phyloP scores from a whole-genome alignment of 2,113 vertebrate species.

The Amphiprion ocellaris region DNA sequence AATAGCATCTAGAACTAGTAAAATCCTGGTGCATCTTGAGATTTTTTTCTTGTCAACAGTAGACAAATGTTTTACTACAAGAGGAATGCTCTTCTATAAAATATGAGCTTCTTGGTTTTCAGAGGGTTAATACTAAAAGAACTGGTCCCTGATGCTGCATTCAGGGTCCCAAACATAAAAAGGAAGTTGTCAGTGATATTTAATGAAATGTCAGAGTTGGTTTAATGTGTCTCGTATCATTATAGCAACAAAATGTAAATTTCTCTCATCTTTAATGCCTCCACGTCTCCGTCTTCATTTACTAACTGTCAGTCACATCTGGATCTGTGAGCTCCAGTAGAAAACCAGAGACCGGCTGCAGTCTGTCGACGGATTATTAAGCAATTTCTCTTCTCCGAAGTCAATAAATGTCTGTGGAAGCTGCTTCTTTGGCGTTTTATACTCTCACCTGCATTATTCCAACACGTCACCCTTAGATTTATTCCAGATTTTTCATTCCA shows the following conservation, averaged over 20 bases:
- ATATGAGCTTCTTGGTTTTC: no score
- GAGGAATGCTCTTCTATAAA: no score
- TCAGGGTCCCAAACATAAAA: background rate
- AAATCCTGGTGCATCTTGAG: no score
- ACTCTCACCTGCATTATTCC: conserved; percentile 7
- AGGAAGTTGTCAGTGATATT: background rate
- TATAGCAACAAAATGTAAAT: background rate
- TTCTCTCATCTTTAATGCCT: background rate
- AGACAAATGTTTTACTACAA: no score
- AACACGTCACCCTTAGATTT: conserved; percentile 2
- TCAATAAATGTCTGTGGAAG: conserved; percentile 35
- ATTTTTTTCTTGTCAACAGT: no score
- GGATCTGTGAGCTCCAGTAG: conserved; percentile 37
- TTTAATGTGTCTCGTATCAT: no score
- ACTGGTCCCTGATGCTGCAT: no score
- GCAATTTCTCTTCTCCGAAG: conserved; percentile 20
- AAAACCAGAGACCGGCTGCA: conserved; percentile 39
- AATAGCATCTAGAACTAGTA: no score
- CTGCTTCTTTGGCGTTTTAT: background rate
- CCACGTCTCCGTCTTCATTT: conserved; percentile 32
- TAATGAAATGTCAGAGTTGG: no score
- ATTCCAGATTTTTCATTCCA: background rate
- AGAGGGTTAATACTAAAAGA: no score
- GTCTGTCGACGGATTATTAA: conserved; percentile 39
- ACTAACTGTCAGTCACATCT: conserved; percentile 47